These are phyloP conservation scores for Caranx melampygus DNA, from an alignment of 2,113 vertebrate species.

Conservation along the genomic window DNA sequence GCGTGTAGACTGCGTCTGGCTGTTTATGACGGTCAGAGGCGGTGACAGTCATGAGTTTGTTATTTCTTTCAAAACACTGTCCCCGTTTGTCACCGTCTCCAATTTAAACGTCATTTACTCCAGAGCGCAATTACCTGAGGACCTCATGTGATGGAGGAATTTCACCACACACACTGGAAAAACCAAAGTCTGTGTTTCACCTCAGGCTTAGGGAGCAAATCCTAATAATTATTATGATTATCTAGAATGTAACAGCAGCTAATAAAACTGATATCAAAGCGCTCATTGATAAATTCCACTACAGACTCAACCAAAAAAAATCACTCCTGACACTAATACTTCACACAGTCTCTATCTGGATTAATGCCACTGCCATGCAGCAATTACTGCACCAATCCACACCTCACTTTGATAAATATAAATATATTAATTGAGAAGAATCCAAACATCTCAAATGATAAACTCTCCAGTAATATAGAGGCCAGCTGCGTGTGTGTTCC, in stretches of 20 bases:
- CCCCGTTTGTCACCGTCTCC: conserved; percentile 5
- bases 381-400: background rate
- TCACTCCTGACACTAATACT: no score
- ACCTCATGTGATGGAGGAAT: conserved; percentile 18
- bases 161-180: background rate
- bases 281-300: no score
- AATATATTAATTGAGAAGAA: no score
- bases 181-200: background rate
- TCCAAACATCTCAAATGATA: no score
- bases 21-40: conserved; percentile 43
- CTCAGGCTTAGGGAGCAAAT: background rate
- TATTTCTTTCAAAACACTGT: conserved; percentile 47
- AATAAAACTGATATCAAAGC: no score
- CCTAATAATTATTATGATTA: no score
- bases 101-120: conserved; percentile 32
- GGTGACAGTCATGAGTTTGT: conserved; percentile 50
- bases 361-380: background rate
- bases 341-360: no score
- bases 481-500: no score
- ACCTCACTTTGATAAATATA: background rate
- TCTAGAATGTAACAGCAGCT: no score
- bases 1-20: conserved; percentile 35
- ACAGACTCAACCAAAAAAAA: no score
- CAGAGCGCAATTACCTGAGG: conserved; percentile 27
- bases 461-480: no score